Conservation (phyloP, 2,113 vertebrate genomes). For the Mormyrus iriodes region DNA sequence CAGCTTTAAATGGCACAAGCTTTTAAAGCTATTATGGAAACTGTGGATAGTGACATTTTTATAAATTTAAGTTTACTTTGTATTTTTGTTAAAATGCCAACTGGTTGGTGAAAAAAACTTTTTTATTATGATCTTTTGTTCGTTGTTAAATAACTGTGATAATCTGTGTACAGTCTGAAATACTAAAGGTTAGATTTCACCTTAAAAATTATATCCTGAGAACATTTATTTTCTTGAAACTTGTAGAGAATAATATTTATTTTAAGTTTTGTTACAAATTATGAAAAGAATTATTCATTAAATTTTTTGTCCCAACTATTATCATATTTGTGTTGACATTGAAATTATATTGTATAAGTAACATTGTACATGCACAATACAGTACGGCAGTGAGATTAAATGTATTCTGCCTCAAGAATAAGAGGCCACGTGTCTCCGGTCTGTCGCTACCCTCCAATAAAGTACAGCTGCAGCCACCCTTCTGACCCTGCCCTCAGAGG, state of each 20-base stretch:
- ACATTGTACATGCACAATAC: background rate
- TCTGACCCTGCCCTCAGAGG: too few species aligned
- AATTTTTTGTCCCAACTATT: background rate
- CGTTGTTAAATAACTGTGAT: background rate
- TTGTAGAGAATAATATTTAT: slow-evolving; percentile 15
- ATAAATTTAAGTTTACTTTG: background rate
- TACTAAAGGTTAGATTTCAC: background rate
- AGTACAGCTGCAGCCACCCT: too few species aligned
- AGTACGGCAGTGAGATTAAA: background rate
- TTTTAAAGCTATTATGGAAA: background rate
- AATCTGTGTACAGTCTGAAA: background rate
- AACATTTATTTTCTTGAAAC: background rate
- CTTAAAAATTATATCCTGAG: slow-evolving; percentile 14
- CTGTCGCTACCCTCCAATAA: too few species aligned
- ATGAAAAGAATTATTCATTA: background rate
- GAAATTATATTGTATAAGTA: background rate
- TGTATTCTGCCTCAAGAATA: background rate
- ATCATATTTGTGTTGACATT: background rate
- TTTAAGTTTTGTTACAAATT: background rate
- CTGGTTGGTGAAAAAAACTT: background rate
- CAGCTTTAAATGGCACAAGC: background rate
- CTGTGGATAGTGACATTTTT: background rate
- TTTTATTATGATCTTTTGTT: background rate
- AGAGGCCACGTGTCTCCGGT: background rate
- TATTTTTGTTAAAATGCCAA: background rate